Conservation (phyloP, 1,140 invertebrate genomes). For the Phymastichus coffea region DNA sequence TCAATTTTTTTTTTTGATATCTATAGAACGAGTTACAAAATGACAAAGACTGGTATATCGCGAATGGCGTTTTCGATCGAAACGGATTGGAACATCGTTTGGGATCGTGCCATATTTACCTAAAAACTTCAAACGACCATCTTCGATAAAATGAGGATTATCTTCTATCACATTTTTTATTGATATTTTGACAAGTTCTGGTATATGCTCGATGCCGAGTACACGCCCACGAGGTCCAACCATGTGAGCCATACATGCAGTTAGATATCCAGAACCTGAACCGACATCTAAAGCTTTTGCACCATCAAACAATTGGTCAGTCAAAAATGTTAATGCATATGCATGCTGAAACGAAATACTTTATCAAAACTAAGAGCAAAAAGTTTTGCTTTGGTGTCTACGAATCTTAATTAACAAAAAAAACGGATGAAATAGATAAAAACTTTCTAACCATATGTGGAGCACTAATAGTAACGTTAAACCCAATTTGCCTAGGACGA, state of each 20-base stretch:
- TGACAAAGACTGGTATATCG: no score
- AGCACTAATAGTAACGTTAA: conserved; percentile 93
- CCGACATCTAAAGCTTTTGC: conserved; percentile 69
- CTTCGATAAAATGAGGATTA: conserved; percentile 45
- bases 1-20: no score
- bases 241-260: conserved; percentile 71
- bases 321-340: conserved; percentile 48
- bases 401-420: background rate
- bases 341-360: conserved; percentile 50
- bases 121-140: conserved; percentile 48
- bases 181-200: conserved; percentile 60
- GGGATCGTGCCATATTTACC: conserved; percentile 35
- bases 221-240: conserved; percentile 64
- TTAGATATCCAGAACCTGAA: conserved; percentile 72
- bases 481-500: conserved; percentile 85
- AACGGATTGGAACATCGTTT: no score
- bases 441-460: conserved; percentile 86
- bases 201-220: conserved; percentile 72
- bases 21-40: no score
- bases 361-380: background rate
- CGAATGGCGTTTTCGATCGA: no score
- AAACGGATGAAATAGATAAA: background rate
- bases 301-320: conserved; percentile 46
- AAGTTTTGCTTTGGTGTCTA: background rate
- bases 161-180: conserved; percentile 45